phyloP scores from a whole-genome alignment of 1,140 invertebrate genomes.

The Drosophila kohkoa region DNA sequence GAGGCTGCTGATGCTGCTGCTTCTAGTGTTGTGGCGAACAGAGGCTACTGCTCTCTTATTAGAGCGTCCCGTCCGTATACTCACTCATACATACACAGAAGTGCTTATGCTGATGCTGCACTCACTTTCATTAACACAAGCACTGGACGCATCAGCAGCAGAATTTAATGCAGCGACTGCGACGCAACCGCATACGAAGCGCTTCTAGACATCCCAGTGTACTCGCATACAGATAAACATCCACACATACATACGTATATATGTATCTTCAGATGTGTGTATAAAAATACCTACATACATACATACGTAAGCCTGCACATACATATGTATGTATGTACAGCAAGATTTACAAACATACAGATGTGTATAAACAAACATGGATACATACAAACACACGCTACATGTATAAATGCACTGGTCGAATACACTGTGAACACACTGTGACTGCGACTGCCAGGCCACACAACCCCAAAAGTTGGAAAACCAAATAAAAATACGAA shows the following conservation, averaged over 20 bases:
- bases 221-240: slow-evolving; percentile 35
- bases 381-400: slow-evolving; percentile 32
- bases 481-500: slow-evolving; percentile 83
- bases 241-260: slow-evolving; percentile 34
- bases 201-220: slow-evolving; percentile 64
- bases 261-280: neutral
- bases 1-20: slow-evolving; percentile 36
- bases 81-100: slow-evolving; percentile 49
- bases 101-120: slow-evolving; percentile 72
- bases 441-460: slow-evolving; percentile 47
- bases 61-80: slow-evolving; percentile 56
- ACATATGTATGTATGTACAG: neutral
- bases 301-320: slow-evolving; percentile 31
- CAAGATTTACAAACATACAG: too few species aligned
- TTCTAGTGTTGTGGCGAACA: slow-evolving; percentile 24
- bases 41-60: slow-evolving; percentile 59
- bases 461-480: slow-evolving; percentile 81
- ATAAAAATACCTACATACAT: slow-evolving; percentile 32
- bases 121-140: slow-evolving; percentile 78
- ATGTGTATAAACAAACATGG: slow-evolving; percentile 34
- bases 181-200: slow-evolving; percentile 57
- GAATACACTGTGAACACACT: slow-evolving; percentile 18
- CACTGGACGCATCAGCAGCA: slow-evolving; percentile 50
- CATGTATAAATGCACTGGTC: slow-evolving; percentile 46
- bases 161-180: slow-evolving; percentile 69